These are phyloP conservation scores for Siniperca chuatsi DNA, from an alignment of 2,113 vertebrate genomes.

Conservation along the genomic window DNA sequence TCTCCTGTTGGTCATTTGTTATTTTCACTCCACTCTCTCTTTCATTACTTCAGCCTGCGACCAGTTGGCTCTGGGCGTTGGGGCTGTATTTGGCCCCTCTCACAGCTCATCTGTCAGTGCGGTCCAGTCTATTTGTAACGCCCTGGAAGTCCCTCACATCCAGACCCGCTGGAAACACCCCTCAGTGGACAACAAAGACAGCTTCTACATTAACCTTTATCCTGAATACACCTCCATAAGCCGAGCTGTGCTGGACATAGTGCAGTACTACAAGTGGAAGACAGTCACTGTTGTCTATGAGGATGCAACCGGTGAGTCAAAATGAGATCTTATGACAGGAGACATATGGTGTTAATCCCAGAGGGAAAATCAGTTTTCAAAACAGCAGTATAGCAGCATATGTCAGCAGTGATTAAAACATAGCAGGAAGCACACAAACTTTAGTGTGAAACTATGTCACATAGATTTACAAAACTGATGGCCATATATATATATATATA, in stretches of 20 bases:
- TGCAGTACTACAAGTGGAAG: slow-evolving; percentile 97
- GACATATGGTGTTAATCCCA: not conserved
- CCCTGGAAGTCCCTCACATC: slow-evolving; percentile 97
- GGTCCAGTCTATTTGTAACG: slow-evolving; percentile 98
- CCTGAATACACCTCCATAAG: slow-evolving; percentile 96
- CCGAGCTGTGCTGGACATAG: slow-evolving; percentile 93
- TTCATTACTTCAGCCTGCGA: slow-evolving; percentile 89
- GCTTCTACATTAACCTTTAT: slow-evolving; percentile 97
- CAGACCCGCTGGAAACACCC: slow-evolving; percentile 99
- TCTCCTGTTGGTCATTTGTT: not conserved
- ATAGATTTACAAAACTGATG: not conserved
- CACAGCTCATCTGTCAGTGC: slow-evolving; percentile 97
- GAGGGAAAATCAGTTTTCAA: not conserved
- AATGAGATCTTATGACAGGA: not conserved
- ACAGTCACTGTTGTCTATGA: slow-evolving; percentile 96
- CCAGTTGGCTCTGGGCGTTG: slow-evolving; percentile 95
- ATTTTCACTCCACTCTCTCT: not conserved
- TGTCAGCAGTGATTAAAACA: slow-evolving; percentile 1
- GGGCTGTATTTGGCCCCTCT: slow-evolving; percentile 94
- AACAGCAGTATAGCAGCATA: slow-evolving; percentile 2
- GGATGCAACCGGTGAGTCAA: slow-evolving; percentile 92
- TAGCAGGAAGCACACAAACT: not conserved
- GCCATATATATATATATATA: not conserved
- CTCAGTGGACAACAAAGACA: slow-evolving; percentile 92
- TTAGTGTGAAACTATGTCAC: not conserved